Evolutionary conservation across 53 echinoderm and acorn worm genomes (phyloP), one percentile per base, ranked within the genome.

Genomic region (Luidia sarsii): DNA sequence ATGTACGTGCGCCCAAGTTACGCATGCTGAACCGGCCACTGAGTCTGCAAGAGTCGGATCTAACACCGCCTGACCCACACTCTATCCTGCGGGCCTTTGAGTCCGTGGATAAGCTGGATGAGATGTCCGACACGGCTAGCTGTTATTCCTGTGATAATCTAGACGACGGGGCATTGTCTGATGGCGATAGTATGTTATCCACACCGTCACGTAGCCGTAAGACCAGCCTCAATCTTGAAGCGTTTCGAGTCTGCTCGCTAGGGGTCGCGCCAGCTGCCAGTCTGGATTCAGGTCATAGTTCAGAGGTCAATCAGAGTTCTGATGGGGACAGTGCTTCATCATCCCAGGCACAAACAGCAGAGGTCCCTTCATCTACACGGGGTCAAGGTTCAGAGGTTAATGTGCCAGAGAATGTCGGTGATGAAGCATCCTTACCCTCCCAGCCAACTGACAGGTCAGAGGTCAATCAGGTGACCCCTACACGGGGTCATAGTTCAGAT

Each of bases 51-150:
- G 86, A 82, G n/a, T 59, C 59, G 8, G 63, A 84, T 39, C 7
- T 80, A 41, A 48, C 55, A 0, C 71, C 84, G 7, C 84, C 80
- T 16, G 92, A 92, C 64, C 95, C 92, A 15, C 88, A 88, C 50
- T 53, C 72, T 1, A 92, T 92, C 10, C 75, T 94, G 37, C 53
- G 29, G 5, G 75, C 81, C 15, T 90, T 80, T 34, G 85, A 84
- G 50, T 97, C 91, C 0, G 86, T 87, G 3, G 97, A 94, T 24
- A 83, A 86, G 54, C 82, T 97, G n/a, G 97, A 97, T 36, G 87
- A 91, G 21, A 85, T 93, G 31, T 97, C 93, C 2, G 97, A 97
- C 61, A 93, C 91, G 0, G 60, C 82, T 6, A 94, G 97, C 52
- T 87, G 81, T 14, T 56, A 67, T 9, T 56, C 57, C 0, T 37